A percentile compares a stretch with the other conserved stretches of the same genome.
phyloP scores from a whole-genome alignment of 2,888 invertebrate genomes.

The Thera obeliscata region DNA sequence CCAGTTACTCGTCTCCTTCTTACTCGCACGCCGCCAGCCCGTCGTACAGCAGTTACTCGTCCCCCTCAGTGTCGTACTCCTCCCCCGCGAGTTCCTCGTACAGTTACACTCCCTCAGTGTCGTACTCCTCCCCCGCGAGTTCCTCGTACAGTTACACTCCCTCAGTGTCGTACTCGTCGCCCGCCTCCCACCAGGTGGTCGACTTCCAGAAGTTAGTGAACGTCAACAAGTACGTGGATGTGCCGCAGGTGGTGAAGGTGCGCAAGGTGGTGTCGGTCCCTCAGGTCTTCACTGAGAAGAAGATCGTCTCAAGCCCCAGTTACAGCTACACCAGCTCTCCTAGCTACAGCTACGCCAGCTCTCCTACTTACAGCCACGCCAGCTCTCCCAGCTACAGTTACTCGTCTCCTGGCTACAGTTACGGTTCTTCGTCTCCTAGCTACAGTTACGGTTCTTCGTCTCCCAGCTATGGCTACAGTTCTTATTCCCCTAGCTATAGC shows the following conservation, averaged over 20 bases:
- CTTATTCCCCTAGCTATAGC: neutral
- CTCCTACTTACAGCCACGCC: conserved; percentile 20
- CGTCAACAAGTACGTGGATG: conserved; percentile 54
- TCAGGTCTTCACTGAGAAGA: conserved; percentile 60
- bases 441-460: conserved; percentile 20
- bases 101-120: conserved; percentile 16
- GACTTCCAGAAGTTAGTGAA: conserved; percentile 54
- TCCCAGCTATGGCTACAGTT: conserved; percentile 16
- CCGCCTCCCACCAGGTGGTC: conserved; percentile 41
- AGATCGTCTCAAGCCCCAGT: conserved; percentile 51
- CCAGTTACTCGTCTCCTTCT: conserved; percentile 26
- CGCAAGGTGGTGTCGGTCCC: conserved; percentile 62
- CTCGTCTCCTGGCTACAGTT: conserved; percentile 44
- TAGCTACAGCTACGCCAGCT: conserved; percentile 26
- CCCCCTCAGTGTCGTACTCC: conserved; percentile 18
- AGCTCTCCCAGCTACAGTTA: conserved; percentile 41
- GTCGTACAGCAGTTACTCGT: conserved; percentile 23
- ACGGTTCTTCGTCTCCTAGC: conserved; percentile 17
- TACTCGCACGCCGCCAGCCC: conserved; percentile 31
- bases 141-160: conserved; percentile 20
- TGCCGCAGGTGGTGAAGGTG: conserved; percentile 55
- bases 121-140: conserved; percentile 12
- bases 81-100: conserved; percentile 14
- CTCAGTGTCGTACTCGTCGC: conserved; percentile 24
- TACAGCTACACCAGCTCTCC: conserved; percentile 37